These are phyloP conservation scores for Odontophorus gujanensis DNA, from an alignment of 2,113 vertebrate genomes.

Conservation along the genomic window DNA sequence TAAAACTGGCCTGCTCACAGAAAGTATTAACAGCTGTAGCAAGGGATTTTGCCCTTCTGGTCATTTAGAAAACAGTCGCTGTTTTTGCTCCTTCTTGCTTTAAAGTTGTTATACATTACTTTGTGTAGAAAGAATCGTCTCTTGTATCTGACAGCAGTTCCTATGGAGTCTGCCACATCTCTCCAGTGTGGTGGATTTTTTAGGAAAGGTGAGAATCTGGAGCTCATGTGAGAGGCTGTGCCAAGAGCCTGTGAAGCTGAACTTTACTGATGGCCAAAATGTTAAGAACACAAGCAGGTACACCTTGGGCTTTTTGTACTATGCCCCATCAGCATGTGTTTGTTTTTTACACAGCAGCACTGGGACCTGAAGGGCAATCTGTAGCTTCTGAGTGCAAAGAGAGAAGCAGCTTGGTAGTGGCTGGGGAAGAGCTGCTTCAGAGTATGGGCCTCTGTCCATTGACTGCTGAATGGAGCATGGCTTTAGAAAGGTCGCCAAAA, in stretches of 20 bases:
- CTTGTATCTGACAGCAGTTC: neutral
- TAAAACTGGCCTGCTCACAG: neutral
- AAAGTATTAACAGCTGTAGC: neutral
- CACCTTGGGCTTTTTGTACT: neutral
- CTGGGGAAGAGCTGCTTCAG: accelerated
- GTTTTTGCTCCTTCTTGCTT: neutral
- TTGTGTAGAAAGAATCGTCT: neutral
- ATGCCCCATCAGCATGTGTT: neutral
- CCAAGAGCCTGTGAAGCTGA: neutral
- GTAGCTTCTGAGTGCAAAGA: neutral
- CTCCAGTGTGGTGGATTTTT: neutral
- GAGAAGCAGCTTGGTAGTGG: neutral
- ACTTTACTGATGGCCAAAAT: neutral
- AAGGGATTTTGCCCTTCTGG: neutral
- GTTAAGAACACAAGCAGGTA: neutral
- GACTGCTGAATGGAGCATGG: neutral
- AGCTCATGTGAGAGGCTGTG: accelerated
- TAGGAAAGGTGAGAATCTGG: neutral
- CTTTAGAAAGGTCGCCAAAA: neutral
- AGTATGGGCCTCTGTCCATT: neutral
- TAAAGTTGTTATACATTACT: neutral
- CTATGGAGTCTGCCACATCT: neutral
- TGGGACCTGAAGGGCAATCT: neutral
- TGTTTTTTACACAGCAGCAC: neutral
- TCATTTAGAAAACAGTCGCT: neutral